Evolutionary conservation across 2,113 vertebrate species (phyloP), one percentile per base, ranked within the genome.

Genomic region (Pampusana beccarii): DNA sequence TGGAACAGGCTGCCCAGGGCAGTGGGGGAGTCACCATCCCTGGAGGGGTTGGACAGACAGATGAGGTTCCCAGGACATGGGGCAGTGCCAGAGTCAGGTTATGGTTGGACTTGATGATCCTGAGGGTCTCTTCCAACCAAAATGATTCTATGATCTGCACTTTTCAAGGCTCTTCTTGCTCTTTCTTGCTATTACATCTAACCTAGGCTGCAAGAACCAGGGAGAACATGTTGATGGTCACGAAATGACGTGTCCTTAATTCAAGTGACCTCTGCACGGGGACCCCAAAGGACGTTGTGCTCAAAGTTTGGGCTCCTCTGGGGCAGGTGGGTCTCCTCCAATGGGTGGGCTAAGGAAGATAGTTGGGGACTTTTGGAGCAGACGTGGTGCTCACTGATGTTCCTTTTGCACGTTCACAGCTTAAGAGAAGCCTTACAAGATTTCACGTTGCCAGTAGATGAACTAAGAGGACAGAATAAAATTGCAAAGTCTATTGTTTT

Each of bases 191-290:
- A 11, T 56, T 40, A 48, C 6, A 26, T 11, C 46, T 21, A 38
- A 61, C 24, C 57, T 7, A 54, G 24, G 34, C 64, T 74, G 26
- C 36, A 26, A 58, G 56, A 61, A 18, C 31, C 48, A 66, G 11
- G 38, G 40, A 51, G 29, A 56, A 64, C 2, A 1, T 2, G 5
- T 10, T 0, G 46, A 62, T 0, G 34, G 51, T 3, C 71, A 26
- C 1, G 0, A n/a, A 84, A 28, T 0, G 2, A 20, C 1, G 1
- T 1, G 38, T 17, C 19, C 19, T n/a, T 31, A 38, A 33, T 5
- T 57, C 77, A 8, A 31, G 50, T 0, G 11, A 25, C 6, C 51
- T 28, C 40, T n/a, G 66, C 65, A 33, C 5, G 1, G 28, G 80
- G 36, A 75, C 9, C 8, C 48, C 61, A 33, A 16, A 40, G 10